These are phyloP conservation scores for Zygogramma bicolorata DNA, from an alignment of 2,888 invertebrate species.

Conservation along the genomic window DNA sequence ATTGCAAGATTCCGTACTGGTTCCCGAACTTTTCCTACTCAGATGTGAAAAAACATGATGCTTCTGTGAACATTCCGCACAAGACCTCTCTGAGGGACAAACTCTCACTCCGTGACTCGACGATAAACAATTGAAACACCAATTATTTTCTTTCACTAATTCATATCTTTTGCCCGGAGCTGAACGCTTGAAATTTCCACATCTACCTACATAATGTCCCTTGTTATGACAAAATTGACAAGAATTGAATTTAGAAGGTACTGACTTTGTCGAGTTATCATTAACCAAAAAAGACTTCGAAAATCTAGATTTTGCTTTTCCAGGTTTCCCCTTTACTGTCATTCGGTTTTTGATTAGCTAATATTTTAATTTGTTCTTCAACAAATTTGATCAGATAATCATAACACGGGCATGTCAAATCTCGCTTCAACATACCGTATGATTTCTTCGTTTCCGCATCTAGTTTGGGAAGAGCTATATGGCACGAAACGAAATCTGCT, in stretches of 20 bases:
- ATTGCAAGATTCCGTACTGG: not conserved
- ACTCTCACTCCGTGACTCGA: not conserved
- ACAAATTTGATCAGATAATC: not conserved
- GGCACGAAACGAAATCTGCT: no score
- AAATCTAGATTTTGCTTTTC: not conserved
- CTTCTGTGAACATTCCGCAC: not conserved
- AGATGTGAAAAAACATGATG: no score
- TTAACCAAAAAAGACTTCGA: not conserved
- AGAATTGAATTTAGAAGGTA: not conserved
- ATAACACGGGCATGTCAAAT: not conserved
- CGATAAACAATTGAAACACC: slow-evolving; percentile 13
- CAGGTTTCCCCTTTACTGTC: not conserved
- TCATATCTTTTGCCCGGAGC: not conserved
- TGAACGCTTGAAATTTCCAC: not conserved
- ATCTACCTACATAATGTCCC: not conserved
- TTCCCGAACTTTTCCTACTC: no score
- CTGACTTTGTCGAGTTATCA: not conserved
- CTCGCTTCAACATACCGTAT: not conserved
- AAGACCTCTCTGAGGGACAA: not conserved
- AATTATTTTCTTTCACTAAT: not conserved
- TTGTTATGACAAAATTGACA: not conserved
- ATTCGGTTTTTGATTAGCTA: not conserved
- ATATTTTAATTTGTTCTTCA: no score
- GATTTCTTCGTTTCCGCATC: no score
- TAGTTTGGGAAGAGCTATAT: no score